These are phyloP conservation scores for Anguilla marmorata DNA, from an alignment of 2,797 vertebrate species.

Conservation along the genomic window DNA sequence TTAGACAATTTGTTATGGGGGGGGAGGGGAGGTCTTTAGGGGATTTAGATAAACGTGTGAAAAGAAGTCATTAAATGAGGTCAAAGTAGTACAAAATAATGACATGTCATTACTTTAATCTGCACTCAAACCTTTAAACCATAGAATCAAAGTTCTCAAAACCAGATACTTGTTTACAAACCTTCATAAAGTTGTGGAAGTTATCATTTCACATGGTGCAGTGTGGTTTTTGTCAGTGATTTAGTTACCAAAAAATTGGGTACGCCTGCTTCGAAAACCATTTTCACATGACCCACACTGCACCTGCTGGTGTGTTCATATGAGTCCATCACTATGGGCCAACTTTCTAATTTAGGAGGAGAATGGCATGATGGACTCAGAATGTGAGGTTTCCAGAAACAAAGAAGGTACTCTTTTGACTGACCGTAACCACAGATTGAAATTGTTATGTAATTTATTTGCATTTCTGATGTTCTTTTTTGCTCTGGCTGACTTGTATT, in stretches of 20 bases:
- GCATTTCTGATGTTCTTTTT: background rate
- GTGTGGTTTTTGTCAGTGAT: background rate
- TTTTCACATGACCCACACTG: background rate
- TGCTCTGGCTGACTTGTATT: background rate
- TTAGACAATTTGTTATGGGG: too few relatives aligned
- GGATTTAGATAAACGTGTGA: background rate
- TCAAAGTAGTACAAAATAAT: background rate
- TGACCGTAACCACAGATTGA: background rate
- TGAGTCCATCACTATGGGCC: conserved; percentile 15
- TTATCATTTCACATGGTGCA: background rate
- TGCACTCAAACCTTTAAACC: background rate
- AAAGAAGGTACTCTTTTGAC: background rate
- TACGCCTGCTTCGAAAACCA: background rate
- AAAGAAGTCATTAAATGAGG: background rate
- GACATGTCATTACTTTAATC: background rate
- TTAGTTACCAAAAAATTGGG: background rate
- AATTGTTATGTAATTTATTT: conserved; percentile 14
- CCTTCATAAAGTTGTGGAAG: background rate
- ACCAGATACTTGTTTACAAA: conserved; percentile 31
- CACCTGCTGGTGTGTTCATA: conserved; percentile 27
- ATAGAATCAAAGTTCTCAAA: conserved; percentile 28
- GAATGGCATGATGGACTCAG: background rate
- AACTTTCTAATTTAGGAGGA: background rate
- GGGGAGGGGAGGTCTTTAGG: too few relatives aligned
- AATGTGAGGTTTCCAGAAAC: background rate